Conservation (phyloP, 2,113 vertebrate genomes). For the Lophotis ruficrista region DNA sequence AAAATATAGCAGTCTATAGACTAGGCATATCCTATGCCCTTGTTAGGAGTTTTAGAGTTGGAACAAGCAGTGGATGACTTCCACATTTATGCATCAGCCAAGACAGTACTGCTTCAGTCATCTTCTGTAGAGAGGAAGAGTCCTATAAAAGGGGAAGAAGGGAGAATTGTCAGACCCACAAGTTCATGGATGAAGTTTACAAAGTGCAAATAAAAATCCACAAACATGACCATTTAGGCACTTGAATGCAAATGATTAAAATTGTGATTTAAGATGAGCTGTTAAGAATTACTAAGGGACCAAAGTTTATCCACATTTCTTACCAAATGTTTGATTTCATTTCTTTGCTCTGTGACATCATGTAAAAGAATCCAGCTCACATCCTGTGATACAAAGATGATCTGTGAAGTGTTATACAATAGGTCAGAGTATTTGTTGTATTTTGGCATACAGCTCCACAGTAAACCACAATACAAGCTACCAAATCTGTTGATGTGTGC, state of each 20-base stretch:
- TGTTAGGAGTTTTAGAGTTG: background rate
- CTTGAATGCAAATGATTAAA: background rate
- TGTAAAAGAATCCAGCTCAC: background rate
- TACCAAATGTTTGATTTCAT: background rate
- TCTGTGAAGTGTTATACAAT: background rate
- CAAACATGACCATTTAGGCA: background rate
- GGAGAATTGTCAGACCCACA: background rate
- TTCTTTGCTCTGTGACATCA: background rate
- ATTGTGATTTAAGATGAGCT: background rate
- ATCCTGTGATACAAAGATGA: background rate
- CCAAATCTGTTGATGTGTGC: background rate
- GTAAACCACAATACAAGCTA: background rate
- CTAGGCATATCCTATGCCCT: background rate
- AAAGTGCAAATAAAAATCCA: background rate
- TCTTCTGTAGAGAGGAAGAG: background rate
- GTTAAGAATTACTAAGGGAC: background rate
- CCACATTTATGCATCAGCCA: background rate
- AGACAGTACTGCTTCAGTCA: background rate
- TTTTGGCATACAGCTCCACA: background rate
- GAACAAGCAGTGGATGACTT: background rate
- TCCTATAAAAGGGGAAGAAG: background rate
- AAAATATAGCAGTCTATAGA: background rate
- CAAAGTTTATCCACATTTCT: background rate
- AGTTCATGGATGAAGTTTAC: background rate
- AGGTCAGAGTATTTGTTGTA: background rate